Percentiles rank a stretch among this genome's conserved stretches.
These are phyloP conservation scores for Baccha elongata DNA, from an alignment of 2,888 invertebrate species.

Conservation along the genomic window DNA sequence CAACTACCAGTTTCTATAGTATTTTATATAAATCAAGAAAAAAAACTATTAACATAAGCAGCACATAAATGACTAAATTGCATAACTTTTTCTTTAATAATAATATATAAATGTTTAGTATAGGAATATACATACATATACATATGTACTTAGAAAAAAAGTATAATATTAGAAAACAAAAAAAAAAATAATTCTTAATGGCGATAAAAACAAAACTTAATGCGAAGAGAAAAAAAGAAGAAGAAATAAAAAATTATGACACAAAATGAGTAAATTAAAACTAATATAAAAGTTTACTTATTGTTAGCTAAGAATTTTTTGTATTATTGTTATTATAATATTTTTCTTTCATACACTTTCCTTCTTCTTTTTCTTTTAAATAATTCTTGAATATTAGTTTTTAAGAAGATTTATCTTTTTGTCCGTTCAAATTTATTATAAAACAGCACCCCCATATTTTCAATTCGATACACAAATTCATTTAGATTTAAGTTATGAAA, in stretches of 20 bases:
- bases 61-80: slow-evolving; percentile 66
- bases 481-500: slow-evolving; percentile 34
- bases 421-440: slow-evolving; percentile 10
- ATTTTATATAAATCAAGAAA: slow-evolving; percentile 39
- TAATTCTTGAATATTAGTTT: slow-evolving; percentile 60
- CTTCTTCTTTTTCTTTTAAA: slow-evolving; percentile 52
- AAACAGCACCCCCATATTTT: slow-evolving; percentile 24
- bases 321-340: slow-evolving; percentile 78
- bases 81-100: slow-evolving; percentile 29
- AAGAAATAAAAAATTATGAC: slow-evolving; percentile 37
- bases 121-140: background rate
- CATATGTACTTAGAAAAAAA: slow-evolving; percentile 7
- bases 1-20: slow-evolving; percentile 25
- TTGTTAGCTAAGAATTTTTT: slow-evolving; percentile 74
- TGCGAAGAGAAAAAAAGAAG: slow-evolving; percentile 48
- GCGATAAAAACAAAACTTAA: slow-evolving; percentile 37
- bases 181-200: slow-evolving; percentile 30
- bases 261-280: slow-evolving; percentile 61
- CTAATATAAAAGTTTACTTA: slow-evolving; percentile 51
- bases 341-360: slow-evolving; percentile 67
- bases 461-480: slow-evolving; percentile 28
- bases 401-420: slow-evolving; percentile 49
- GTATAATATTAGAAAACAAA: slow-evolving; percentile 14
- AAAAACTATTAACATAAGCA: slow-evolving; percentile 50
- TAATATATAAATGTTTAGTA: slow-evolving; percentile 10